phyloP scores from a whole-genome alignment of 37 sponge, comb jelly and placozoan genomes.

The Hormiphora californensis region DNA sequence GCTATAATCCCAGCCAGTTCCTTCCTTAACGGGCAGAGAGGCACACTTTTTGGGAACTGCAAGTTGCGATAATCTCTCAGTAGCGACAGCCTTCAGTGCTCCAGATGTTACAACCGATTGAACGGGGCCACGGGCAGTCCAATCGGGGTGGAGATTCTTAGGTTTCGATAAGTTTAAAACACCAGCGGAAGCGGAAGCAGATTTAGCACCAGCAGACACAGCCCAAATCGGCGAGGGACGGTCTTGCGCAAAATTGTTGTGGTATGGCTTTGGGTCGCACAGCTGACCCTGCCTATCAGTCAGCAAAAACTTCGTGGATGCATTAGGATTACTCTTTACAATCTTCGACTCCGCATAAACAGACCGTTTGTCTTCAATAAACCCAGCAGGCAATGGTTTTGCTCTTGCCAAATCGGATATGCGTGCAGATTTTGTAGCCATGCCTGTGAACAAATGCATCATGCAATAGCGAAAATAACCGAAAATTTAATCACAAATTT shows the following conservation, averaged over 20 bases:
- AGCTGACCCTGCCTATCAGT: not conserved
- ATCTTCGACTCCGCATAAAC: constrained; percentile 32
- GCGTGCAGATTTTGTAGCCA: not conserved
- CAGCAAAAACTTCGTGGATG: constrained; percentile 1
- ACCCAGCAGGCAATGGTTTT: constrained; percentile 24
- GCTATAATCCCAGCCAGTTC: not conserved
- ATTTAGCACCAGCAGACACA: not conserved
- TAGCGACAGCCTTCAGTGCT: not conserved
- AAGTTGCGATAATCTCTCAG: not conserved
- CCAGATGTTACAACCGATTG: not conserved
- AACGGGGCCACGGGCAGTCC: constrained; percentile 4
- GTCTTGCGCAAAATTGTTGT: constrained; percentile 7
- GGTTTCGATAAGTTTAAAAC: not conserved
- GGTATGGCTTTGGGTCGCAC: constrained; percentile 28
- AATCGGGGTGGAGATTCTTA: not conserved
- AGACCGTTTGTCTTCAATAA: constrained; percentile 25
- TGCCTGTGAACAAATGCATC: not conserved
- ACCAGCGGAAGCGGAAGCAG: not conserved
- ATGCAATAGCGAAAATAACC: not conserved
- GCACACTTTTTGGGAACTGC: not conserved
- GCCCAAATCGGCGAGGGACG: not conserved
- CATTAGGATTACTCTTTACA: not conserved
- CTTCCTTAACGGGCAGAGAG: not conserved
- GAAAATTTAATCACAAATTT: not conserved
- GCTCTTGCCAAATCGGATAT: not conserved